Base-by-base conservation (phyloP, 2,113 vertebrate species). In the Caracal caracal region DNA sequence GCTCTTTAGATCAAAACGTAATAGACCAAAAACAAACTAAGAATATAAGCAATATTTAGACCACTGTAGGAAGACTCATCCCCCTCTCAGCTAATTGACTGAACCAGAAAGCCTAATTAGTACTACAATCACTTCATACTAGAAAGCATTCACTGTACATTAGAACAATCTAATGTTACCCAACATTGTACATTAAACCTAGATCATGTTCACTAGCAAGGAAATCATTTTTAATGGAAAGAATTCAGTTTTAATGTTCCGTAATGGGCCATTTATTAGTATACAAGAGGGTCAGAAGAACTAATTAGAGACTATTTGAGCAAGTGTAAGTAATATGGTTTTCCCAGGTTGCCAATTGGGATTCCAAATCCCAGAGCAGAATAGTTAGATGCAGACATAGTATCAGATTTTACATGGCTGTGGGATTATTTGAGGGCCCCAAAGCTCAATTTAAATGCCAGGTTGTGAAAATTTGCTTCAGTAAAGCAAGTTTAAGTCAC, bases 161-260 rank as follows among this genome's bases (percentile, higher is more conserved):
- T 84, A 95, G 83, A 88, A 96, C 35, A 84, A 56, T 35, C 95
- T 90, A 78, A 73, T 81, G 80, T 91, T 87, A 95, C 93, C 93
- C 85, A 95, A 87, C 93, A 92, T 59, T 71, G 86, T 70, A n/a
- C 70, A 90, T 95, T 97, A 96, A 96, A 87, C 63, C 59, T 86
- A 94, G 88, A 95, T 97, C 92, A n/a, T 87, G 63, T 80, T 96
- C 96, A 40, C 90, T 93, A 90, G 82, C 68, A 97, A 96, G 95
- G 66, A 98, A 95, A 96, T 98, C 43, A 96, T 97, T 97, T 97
- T 95, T 97, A 96, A 97, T 98, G 95, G 86, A 94, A 96, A 94
- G 91, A 95, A 97, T 90, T 97, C 96, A 20, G 28, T 94, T 95
- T 97, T 97, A 97, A 97, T 91, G 63, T 96, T 92, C 90, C 49